Percentiles rank a stretch among this genome's conserved stretches.
These are phyloP conservation scores for Hydropotes inermis DNA, from an alignment of 2,113 vertebrate genomes.

Conservation along the genomic window DNA sequence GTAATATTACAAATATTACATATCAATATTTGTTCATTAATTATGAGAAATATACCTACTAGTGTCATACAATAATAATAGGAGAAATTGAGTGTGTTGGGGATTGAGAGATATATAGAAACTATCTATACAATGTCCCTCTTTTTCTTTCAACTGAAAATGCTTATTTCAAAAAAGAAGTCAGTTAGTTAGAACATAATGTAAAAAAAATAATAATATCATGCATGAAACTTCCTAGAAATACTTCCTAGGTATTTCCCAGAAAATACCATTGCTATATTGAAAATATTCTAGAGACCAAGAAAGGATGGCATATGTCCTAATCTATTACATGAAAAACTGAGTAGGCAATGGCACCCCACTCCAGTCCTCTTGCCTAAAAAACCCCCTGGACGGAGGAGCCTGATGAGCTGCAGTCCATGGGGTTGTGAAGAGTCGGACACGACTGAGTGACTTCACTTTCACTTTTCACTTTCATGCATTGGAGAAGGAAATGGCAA, in stretches of 20 bases:
- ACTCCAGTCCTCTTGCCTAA: background rate
- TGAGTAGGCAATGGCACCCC: background rate
- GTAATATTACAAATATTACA: too few species aligned
- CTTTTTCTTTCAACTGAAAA: background rate
- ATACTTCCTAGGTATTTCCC: background rate
- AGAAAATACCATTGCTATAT: background rate
- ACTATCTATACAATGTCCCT: background rate
- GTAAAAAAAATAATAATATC: background rate
- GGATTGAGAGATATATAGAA: background rate
- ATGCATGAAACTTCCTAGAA: background rate
- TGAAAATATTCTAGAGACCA: background rate
- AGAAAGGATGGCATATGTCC: background rate
- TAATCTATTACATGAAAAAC: background rate
- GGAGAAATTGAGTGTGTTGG: background rate
- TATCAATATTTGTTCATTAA: background rate
- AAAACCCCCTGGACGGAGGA: background rate
- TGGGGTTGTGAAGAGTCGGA: background rate
- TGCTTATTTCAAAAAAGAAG: background rate
- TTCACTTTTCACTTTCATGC: background rate
- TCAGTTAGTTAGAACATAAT: background rate
- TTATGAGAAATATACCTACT: background rate
- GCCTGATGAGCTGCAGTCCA: background rate
- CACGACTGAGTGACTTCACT: background rate
- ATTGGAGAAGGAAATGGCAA: background rate
- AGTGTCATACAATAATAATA: background rate